Base-by-base conservation (phyloP, 2,113 vertebrate species). In the Oenanthe oenanthe region DNA sequence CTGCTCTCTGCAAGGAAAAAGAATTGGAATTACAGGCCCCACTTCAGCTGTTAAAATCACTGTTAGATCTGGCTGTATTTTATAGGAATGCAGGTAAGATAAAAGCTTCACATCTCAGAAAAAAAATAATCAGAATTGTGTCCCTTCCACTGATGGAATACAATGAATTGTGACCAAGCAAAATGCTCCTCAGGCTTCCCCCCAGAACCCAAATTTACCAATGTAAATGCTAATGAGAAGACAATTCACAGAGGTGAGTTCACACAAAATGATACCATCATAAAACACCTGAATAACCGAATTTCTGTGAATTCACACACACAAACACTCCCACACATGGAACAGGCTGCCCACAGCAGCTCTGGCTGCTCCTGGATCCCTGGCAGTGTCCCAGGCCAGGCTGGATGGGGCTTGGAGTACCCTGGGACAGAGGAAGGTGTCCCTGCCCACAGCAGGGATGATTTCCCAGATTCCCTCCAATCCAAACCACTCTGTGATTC, bases 271-370 rank as follows among this genome's bases (percentile, higher is more conserved):
- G 7, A 61, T 4, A 26, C 3, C 9, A 45, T 21, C 36, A 31
- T 3, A 3, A 8, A 50, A 22, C 6, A 60, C 1, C 42, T 6
- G 29, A 47, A 22, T 4, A 36, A 75, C 2, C 51, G 24, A 40
- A 58, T 25, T 22, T 26, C 58, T 43, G 25, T 10, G 4, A 68
- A 43, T 19, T 38, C 43, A 63, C 14, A 32, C 20, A 6, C 2
- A 29, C 31, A 71, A 2, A 40, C 21, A 34, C 13, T n/a, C 1
- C 38, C 2, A 2, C 1, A 3, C 1, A 21, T 8, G 34, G 47
- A 7, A 42, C 57, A 63, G 48, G 16, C 0, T 71, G 57, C 56
- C 24, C 61, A 51, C n/a, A 40, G 25, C 0, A 56, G 29, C 66
- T 63, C 34, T 6, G 66, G n/a, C 29, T 70, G 84, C 2, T 24